phyloP scores from a whole-genome alignment of 2,888 invertebrate genomes.

The Meteorus cinctellus region DNA sequence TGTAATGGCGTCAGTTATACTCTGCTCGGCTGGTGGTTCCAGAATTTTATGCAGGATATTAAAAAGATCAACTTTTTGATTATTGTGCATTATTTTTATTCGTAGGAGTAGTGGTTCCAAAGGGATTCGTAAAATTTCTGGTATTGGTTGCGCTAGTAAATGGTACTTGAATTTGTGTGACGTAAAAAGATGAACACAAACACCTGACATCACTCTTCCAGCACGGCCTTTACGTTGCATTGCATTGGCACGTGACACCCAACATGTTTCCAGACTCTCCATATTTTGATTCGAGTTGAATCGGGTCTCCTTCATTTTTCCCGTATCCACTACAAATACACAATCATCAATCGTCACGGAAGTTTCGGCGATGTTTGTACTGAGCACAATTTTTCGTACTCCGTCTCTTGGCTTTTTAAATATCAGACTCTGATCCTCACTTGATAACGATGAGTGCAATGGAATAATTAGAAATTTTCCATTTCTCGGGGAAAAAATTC shows the following conservation, averaged over 20 bases:
- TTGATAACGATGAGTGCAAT: slow-evolving; percentile 88
- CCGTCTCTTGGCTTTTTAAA: slow-evolving; percentile 82
- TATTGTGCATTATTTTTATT: slow-evolving; percentile 80
- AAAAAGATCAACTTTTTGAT: slow-evolving; percentile 72
- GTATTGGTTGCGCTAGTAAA: slow-evolving; percentile 84
- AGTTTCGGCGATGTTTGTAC: slow-evolving; percentile 96
- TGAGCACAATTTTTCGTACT: slow-evolving; percentile 88
- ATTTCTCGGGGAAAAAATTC: slow-evolving; percentile 78
- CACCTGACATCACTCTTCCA: slow-evolving; percentile 91
- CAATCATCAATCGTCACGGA: slow-evolving; percentile 97
- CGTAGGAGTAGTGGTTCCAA: slow-evolving; percentile 87
- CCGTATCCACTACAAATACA: slow-evolving; percentile 93
- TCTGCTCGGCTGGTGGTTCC: slow-evolving; percentile 83
- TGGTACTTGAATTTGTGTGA: slow-evolving; percentile 80
- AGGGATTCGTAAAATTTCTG: slow-evolving; percentile 93
- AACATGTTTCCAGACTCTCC: slow-evolving; percentile 89
- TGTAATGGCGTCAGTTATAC: slow-evolving; percentile 80
- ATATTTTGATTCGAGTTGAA: slow-evolving; percentile 89
- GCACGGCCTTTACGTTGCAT: slow-evolving; percentile 92
- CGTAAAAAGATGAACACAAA: slow-evolving; percentile 91
- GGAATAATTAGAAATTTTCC: slow-evolving; percentile 85
- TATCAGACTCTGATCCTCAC: slow-evolving; percentile 87
- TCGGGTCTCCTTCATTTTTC: slow-evolving; percentile 91
- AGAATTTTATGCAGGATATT: slow-evolving; percentile 79
- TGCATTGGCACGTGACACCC: slow-evolving; percentile 94